Base-by-base conservation (phyloP, 2,888 invertebrate species). In the Oscheius sp. region DNA sequence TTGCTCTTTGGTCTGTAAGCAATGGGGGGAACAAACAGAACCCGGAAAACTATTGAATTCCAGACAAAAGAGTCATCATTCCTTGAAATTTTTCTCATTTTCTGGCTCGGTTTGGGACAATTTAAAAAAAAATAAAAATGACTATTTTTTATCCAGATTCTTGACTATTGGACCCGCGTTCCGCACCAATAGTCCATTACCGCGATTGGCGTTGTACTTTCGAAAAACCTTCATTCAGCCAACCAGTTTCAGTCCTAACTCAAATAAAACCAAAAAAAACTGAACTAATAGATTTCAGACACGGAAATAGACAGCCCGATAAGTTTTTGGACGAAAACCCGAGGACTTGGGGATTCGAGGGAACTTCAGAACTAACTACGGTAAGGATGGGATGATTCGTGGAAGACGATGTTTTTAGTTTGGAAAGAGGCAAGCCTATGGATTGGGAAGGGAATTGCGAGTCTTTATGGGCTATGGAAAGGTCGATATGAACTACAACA, bases 391-490 rank as follows among this genome's bases (percentile, higher is more conserved):
- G 12, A 8, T 4, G 10, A 25, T 34, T 50, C 12, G 10, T 4
- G 31, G 6, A 6, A 6, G 8, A n/a, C 3, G 25, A 52, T 53
- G 5, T 20, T 50, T 70, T 52, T 67, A 78, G 77, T 72, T 75
- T 58, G 81, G 81, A 25, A 81, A 81, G 50, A 58, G 76, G 46
- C 79, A 81, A 68, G 78, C 72, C 27, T 73, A 70, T 48, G 79
- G 79, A 23, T 63, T 81, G 12, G 81, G 81, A n/a, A 65, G 67
- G 27, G 79, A 73, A 42, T 29, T 81, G 20, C 67, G 81, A 15
- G 50, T 65, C 42, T 81, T 81, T 61, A 68, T 76, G 8, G 77
- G 76, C 5, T 55, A 33, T 20, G 57, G 73, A 20, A 34, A 69
- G 37, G 37, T 71, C 12, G 29, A 61, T 52, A 52, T 15, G 33